Conservation (phyloP, 2,888 invertebrate species). For the Poecilobothrus nobilitatus region DNA sequence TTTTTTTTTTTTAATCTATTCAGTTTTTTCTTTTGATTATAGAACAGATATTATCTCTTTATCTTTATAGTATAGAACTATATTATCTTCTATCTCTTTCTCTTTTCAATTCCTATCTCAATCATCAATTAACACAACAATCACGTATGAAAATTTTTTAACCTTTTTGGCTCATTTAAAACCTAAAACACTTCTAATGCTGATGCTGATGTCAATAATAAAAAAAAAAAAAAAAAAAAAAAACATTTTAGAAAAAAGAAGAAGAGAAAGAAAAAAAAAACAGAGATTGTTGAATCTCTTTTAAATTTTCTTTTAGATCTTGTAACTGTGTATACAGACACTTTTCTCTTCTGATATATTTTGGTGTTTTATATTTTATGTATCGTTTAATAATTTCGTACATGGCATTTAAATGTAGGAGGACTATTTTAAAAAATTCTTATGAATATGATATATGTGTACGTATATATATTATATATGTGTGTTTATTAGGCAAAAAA, state of each 20-base stretch:
- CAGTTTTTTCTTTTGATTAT: neutral
- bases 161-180: conserved; percentile 6
- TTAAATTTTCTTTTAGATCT: neutral
- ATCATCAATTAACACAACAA: neutral
- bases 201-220: neutral
- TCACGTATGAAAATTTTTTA: conserved; percentile 4
- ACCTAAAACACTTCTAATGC: conserved; percentile 1
- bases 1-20: too few species aligned
- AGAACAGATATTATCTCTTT: neutral
- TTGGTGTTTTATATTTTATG: neutral
- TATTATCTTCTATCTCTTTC: neutral
- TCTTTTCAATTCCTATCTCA: too few species aligned
- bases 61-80: neutral
- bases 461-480: too few species aligned
- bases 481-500: too few species aligned
- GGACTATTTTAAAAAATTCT: too few species aligned
- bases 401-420: neutral
- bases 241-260: too few species aligned
- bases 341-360: too few species aligned
- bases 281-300: neutral
- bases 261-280: neutral
- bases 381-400: neutral
- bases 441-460: too few species aligned
- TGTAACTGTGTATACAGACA: too few species aligned
- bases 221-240: neutral